Evolutionary conservation across 2,113 vertebrate genomes (phyloP), one percentile per base, ranked within the genome.

Genomic region (Coreoperca whiteheadi): DNA sequence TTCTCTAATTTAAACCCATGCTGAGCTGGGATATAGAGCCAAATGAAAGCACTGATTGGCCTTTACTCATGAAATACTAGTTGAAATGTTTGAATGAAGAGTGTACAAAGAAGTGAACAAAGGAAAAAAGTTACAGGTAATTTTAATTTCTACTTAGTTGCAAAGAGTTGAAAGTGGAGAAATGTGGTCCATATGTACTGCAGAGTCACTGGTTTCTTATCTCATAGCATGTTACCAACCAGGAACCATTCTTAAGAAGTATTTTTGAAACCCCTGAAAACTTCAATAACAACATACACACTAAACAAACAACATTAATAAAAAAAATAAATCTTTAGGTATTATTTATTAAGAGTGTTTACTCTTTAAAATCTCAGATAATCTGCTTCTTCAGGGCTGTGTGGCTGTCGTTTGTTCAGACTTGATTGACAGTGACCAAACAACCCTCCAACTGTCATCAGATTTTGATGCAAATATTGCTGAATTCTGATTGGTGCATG

Each of bases 41-140:
- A 30, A 73, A 71, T 61, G 15, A 80, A 79, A 61, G 69, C 4
- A 1, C 5, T 60, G 37, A 12, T 25, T 64, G n/a, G 25, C 2
- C 15, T 72, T 59, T 74, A 18, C 56, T 73, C 21, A 41, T 79
- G 63, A 81, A 83, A 68, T 39, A 72, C 10, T 15, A 65, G 48
- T 21, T 67, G 41, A 81, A 84, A 23, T 8, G 32, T 59, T 54
- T 79, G 53, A 84, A 75, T 48, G 23, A 48, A 72, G 7, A 4
- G 4, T 39, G 25, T 50, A 20, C 14, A 2, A 34, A 23, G 37
- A 48, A 16, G 16, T 65, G n/a, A 14, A 25, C 37, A 28, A 39
- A 61, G 20, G 65, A 39, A 63, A 68, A 48, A 32, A 12, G 8
- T 34, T 20, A 39, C 0, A 0, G 6, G 32, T 43, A 18, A 18